Evolutionary conservation across 2,113 vertebrate genomes (phyloP).

Genomic region (Hippopotamus amphibius): DNA sequence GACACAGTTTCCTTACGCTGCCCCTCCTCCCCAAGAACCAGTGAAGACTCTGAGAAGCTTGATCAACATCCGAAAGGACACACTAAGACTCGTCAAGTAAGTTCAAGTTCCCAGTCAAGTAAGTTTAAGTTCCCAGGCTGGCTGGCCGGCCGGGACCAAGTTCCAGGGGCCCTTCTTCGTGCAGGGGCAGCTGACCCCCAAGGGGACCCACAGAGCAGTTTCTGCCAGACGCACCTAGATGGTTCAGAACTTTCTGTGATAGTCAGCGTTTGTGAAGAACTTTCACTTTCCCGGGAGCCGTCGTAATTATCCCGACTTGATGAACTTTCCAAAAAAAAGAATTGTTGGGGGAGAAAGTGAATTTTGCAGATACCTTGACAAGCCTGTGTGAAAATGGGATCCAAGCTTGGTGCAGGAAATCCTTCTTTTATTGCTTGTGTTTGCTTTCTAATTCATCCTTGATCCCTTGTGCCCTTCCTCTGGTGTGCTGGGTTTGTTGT

Average conservation of each 20-base stretch:
- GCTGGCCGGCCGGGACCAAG: background rate
- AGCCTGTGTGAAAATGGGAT: background rate
- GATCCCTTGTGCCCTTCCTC: background rate
- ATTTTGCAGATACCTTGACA: background rate
- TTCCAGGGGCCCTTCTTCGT: background rate
- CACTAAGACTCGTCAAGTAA: slow-evolving; percentile 95
- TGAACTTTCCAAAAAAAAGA: background rate
- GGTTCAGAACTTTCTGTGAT: background rate
- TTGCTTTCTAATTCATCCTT: background rate
- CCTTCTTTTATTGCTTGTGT: background rate
- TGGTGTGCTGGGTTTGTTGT: background rate
- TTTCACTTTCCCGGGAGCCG: background rate
- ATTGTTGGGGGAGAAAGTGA: background rate
- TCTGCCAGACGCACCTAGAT: background rate
- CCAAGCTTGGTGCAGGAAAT: background rate
- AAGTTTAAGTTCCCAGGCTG: slow-evolving; percentile 79
- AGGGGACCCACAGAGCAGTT: background rate
- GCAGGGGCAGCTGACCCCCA: background rate
- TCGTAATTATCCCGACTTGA: background rate
- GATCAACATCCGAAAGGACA: slow-evolving; percentile 99
- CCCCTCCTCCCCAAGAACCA: slow-evolving; percentile 97
- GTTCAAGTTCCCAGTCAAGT: slow-evolving; percentile 90
- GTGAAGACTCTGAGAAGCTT: slow-evolving; percentile 98
- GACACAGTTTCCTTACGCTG: slow-evolving; percentile 97
- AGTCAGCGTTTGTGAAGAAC: background rate